Base-by-base conservation (phyloP, 2,888 invertebrate species). In the Dicycla oo region DNA sequence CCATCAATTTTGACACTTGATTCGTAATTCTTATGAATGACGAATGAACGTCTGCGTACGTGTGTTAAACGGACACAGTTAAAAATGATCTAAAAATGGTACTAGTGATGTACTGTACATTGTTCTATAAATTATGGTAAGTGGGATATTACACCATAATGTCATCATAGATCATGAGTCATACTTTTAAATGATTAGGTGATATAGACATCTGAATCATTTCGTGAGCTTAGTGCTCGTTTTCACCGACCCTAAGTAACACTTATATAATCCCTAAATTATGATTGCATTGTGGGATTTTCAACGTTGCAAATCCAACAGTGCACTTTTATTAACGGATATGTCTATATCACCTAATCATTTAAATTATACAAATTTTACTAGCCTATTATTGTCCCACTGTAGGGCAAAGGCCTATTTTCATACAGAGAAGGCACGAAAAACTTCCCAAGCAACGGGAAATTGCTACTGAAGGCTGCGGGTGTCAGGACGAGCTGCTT, bases 1-100 rank as follows among this genome's bases (percentile, higher is more conserved):
- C 74, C 77, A 69, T 83, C 69, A 77, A 65, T 73, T 69, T 74
- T 56, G 67, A 57, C 57, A 26, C 66, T 75, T 56, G 57, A 75
- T 79, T 77, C 66, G 57, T 77, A 69, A 34, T 49, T 73, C 6
- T 68, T 30, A 71, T 51, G 53, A 72, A 66, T 71, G 66, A 65
- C 47, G 38, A 72, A 63, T 66, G n/a, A 64, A 72, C 45, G 72
- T 60, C 38, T 74, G 71, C 68, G 73, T 83, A 65, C 47, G 26
- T 72, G 47, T 63, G n/a, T 62, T 56, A 47, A 58, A 61, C 38
- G 54, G 30, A 54, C 34, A 51, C 20, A 54, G 63, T 78, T 45
- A 34, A 2, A 34, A 5, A 34, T 34, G 34, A 34, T 34, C n/a
- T 34, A 34, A 34, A 34, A 34, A 34, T 34, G 34, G 34, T 34